Conservation (phyloP, 2,888 invertebrate species). For the Hylaea fasciaria region DNA sequence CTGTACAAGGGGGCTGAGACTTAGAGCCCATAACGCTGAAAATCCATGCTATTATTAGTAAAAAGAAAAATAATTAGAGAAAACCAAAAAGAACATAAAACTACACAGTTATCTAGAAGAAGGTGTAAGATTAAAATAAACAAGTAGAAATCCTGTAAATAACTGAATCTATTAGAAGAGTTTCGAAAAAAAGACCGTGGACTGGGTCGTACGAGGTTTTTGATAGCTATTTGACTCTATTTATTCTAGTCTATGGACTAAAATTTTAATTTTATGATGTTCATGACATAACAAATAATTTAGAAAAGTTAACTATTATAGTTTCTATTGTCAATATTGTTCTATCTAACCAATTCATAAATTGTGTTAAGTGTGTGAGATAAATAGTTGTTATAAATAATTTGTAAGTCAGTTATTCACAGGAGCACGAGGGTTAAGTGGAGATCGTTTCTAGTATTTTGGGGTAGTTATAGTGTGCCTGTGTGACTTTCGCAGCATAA, state of each 20-base stretch:
- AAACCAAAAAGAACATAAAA: conserved; percentile 49
- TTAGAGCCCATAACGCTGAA: conserved; percentile 84
- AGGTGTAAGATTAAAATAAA: conserved; percentile 27
- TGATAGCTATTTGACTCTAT: conserved; percentile 17
- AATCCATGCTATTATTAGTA: conserved; percentile 83
- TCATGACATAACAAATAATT: background rate
- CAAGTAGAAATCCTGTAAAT: conserved; percentile 70
- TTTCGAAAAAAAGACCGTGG: conserved; percentile 55
- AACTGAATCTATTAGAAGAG: conserved; percentile 62
- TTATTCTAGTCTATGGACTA: conserved; percentile 15
- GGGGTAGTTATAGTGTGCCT: conserved; percentile 40
- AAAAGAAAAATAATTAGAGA: conserved; percentile 63
- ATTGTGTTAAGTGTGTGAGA: conserved; percentile 12
- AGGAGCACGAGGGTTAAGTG: conserved; percentile 60
- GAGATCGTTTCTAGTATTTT: conserved; percentile 41
- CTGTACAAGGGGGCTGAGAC: conserved; percentile 80
- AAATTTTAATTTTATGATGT: background rate
- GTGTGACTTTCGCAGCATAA: conserved; percentile 27
- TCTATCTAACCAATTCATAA: conserved; percentile 8
- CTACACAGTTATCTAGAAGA: conserved; percentile 55
- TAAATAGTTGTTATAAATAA: background rate
- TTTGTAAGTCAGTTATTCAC: conserved; percentile 76
- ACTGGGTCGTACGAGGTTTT: conserved; percentile 56
- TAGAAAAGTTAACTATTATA: conserved; percentile 24
- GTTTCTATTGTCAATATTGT: conserved; percentile 37